These are phyloP conservation scores for Varanus salvator DNA, from an alignment of 2,113 vertebrate species.

Conservation along the genomic window DNA sequence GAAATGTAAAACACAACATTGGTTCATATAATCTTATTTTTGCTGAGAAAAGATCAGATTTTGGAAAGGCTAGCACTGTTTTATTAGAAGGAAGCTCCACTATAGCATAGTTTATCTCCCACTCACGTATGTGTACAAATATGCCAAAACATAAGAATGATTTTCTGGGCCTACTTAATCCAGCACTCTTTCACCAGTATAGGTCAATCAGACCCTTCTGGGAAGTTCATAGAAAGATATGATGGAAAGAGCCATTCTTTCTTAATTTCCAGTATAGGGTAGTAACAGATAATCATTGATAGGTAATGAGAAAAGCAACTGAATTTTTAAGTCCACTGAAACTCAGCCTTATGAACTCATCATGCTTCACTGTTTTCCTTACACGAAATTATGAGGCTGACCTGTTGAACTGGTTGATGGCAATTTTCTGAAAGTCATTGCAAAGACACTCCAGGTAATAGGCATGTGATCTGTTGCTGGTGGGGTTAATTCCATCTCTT, in stretches of 20 bases:
- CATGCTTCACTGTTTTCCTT: not conserved
- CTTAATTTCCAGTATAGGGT: not conserved
- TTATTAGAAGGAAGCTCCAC: not conserved
- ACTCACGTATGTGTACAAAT: not conserved
- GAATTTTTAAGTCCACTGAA: not conserved
- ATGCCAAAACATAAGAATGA: not conserved
- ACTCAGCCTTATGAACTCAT: not conserved
- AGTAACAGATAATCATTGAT: not conserved
- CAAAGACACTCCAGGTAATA: constrained; percentile 70
- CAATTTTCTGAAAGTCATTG: constrained; percentile 69
- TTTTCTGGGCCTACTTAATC: not conserved
- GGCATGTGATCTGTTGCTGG: constrained; percentile 68
- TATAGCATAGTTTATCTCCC: not conserved
- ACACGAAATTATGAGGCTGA: constrained; percentile 30
- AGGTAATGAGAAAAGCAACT: not conserved
- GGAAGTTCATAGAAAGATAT: not conserved
- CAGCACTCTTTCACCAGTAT: not conserved
- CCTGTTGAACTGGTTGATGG: constrained; percentile 64
- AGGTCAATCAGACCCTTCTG: not conserved
- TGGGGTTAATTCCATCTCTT: constrained; percentile 66
- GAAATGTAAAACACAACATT: not conserved
- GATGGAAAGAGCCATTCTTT: not conserved
- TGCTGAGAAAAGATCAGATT: not conserved
- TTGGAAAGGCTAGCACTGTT: not conserved
- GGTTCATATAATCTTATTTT: not conserved